These are phyloP conservation scores for Engystomops pustulosus DNA, from an alignment of 2,113 vertebrate genomes.

Conservation along the genomic window DNA sequence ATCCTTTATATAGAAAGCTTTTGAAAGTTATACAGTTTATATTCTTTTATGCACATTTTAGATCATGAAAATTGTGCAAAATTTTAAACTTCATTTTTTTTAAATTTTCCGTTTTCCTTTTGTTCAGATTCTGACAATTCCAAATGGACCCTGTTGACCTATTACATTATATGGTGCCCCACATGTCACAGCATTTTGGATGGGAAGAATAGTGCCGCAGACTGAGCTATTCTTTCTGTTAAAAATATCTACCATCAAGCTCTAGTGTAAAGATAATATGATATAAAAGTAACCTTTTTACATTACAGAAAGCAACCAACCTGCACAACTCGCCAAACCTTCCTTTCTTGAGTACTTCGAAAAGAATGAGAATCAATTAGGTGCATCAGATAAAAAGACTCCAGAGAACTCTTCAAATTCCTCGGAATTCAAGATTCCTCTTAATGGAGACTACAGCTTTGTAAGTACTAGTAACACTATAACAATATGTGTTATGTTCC, in stretches of 20 bases:
- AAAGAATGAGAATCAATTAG: slow-evolving; percentile 87
- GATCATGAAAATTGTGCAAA: neutral
- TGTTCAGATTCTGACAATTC: neutral
- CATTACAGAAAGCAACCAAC: slow-evolving; percentile 84
- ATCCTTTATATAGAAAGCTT: too few relatives aligned
- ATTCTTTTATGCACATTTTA: neutral
- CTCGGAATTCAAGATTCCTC: slow-evolving; percentile 82
- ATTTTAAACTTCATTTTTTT: too few relatives aligned
- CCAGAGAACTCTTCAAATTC: slow-evolving; percentile 72
- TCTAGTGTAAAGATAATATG: neutral
- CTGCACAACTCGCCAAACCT: slow-evolving; percentile 85
- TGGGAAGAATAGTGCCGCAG: neutral
- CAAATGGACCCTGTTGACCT: neutral
- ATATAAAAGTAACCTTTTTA: neutral
- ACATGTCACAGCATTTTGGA: neutral
- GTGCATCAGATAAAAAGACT: slow-evolving; percentile 76
- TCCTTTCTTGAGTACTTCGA: slow-evolving; percentile 98
- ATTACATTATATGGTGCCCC: neutral
- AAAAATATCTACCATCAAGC: too few relatives aligned
- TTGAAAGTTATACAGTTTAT: neutral
- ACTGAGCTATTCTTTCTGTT: too few relatives aligned
- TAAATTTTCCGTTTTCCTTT: too few relatives aligned
- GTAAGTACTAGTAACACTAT: slow-evolving; percentile 86
- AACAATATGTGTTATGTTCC: neutral
- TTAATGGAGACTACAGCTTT: slow-evolving; percentile 89